Evolutionary conservation across 2,888 invertebrate species (phyloP).

Genomic region (Gari tellinella): DNA sequence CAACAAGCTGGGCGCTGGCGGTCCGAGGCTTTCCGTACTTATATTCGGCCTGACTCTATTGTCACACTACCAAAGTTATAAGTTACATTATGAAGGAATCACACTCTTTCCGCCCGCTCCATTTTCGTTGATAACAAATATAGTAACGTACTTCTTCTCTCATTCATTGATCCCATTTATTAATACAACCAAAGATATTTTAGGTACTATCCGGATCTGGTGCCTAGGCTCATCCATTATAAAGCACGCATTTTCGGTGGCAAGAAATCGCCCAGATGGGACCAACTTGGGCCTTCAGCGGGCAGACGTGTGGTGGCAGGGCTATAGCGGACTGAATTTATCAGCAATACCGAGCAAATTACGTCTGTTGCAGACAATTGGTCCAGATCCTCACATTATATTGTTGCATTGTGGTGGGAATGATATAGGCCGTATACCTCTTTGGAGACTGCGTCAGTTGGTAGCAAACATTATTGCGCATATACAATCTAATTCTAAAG

Average conservation of each 20-base stretch:
- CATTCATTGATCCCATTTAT: too few species aligned
- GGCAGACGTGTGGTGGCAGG: slow-evolving; percentile 18
- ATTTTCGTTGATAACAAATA: too few species aligned
- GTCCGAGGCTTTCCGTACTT: slow-evolving; percentile 20
- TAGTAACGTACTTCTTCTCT: too few species aligned
- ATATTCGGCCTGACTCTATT: slow-evolving; percentile 11
- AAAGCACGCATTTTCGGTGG: neutral
- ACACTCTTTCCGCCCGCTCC: too few species aligned
- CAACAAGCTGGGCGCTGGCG: slow-evolving; percentile 31
- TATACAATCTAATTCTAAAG: neutral
- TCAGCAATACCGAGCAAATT: neutral
- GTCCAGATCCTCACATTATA: slow-evolving; percentile 2
- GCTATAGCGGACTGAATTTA: slow-evolving; percentile 13
- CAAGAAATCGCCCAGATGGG: neutral
- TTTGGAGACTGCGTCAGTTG: neutral
- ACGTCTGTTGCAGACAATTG: neutral
- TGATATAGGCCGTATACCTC: slow-evolving; percentile 7
- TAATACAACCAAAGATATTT: neutral
- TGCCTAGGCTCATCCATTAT: slow-evolving; percentile 6
- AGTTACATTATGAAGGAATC: neutral
- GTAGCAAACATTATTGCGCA: neutral
- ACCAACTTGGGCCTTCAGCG: neutral
- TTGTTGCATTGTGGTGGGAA: slow-evolving; percentile 24
- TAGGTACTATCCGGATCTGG: slow-evolving; percentile 1
- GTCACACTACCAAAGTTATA: neutral